Evolutionary conservation across 1,140 invertebrate species (phyloP), one percentile per base, ranked within the genome.

Genomic region (Zaprionus vittiger): DNA sequence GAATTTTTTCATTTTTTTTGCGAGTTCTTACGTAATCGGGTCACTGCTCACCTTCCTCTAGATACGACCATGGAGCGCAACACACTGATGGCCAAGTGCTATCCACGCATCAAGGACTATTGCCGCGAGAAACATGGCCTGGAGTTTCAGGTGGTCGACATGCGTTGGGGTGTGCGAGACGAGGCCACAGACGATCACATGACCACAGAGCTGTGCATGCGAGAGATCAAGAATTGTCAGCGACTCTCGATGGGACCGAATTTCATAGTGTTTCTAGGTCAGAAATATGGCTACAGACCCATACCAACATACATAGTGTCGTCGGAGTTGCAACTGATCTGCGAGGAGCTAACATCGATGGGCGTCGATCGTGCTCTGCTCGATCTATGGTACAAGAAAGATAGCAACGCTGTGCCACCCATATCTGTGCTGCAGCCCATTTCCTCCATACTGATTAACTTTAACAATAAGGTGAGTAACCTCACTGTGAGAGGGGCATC

Each of bases 141-240:
- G n/a, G 99, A 99, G 92, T 99, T 99, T 95, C 99, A 99, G 95
- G 98, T 99, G 1, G 98, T 99, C 22, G 99, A 99, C 93, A 99
- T 99, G 98, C 94, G 98, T 93, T 99, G 99, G 98, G 99, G 98
- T 22, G 92, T 98, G 3, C 94, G 97, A 86, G 98, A 99, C 89
- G 98, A 99, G 93, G 98, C 98, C 0, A 99, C 98, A 0, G 98
- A 99, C 92, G 98, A 99, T 95, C 98, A 99, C 93, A 99, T 99
- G 98, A 99, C 98, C 9, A 99, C 98, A 0, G 97, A 99, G 87
- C 95, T 99, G 0, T 99, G 98, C 92, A 99, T 99, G 97, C 96
- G 97, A 74, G 99, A 99, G 94, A 99, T 99, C 69, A 96, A 97
- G 93, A 99, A 99, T 93, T 99, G 98, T 93, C 98, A 99, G 93